Percentiles rank a stretch among this genome's conserved stretches.
These are phyloP conservation scores for Thereva nobilitata DNA, from an alignment of 2,888 invertebrate species.

Conservation along the genomic window DNA sequence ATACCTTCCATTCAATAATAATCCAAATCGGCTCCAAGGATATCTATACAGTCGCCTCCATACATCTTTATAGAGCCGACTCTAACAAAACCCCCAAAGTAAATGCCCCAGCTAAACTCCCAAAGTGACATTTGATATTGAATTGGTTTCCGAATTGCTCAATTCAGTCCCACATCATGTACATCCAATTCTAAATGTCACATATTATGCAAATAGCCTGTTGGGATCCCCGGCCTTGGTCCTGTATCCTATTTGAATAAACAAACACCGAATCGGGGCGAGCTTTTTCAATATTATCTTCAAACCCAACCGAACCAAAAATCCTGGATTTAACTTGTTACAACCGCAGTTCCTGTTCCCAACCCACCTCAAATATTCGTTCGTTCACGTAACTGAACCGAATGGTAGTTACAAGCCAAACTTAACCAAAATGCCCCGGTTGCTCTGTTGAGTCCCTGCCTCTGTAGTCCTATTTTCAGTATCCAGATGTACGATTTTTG, in stretches of 20 bases:
- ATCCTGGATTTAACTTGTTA: slow-evolving; percentile 26
- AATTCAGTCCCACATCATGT: slow-evolving; percentile 37
- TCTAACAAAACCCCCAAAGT: not conserved
- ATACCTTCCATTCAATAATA: too few species aligned
- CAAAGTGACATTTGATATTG: slow-evolving; percentile 35
- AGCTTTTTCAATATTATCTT: slow-evolving; percentile 30
- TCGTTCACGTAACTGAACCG: slow-evolving; percentile 8
- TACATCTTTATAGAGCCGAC: too few species aligned
- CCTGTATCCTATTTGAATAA: slow-evolving; percentile 33
- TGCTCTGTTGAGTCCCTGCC: not conserved
- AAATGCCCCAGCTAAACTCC: slow-evolving; percentile 24
- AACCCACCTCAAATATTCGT: too few species aligned
- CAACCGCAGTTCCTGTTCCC: slow-evolving; percentile 9
- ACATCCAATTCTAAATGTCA: slow-evolving; percentile 31
- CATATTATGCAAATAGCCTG: slow-evolving; percentile 33
- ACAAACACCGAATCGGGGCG: slow-evolving; percentile 16
- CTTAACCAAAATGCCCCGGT: slow-evolving; percentile 25
- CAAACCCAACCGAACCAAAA: slow-evolving; percentile 26
- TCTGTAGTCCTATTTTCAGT: slow-evolving; percentile 18
- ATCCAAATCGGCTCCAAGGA: too few species aligned
- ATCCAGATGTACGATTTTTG: slow-evolving; percentile 17
- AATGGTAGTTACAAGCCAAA: slow-evolving; percentile 12
- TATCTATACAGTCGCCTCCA: too few species aligned
- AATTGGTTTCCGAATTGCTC: slow-evolving; percentile 36
- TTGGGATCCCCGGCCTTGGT: slow-evolving; percentile 23